Conservation (phyloP, 2,797 vertebrate species). For the Toxotes lorentzi region DNA sequence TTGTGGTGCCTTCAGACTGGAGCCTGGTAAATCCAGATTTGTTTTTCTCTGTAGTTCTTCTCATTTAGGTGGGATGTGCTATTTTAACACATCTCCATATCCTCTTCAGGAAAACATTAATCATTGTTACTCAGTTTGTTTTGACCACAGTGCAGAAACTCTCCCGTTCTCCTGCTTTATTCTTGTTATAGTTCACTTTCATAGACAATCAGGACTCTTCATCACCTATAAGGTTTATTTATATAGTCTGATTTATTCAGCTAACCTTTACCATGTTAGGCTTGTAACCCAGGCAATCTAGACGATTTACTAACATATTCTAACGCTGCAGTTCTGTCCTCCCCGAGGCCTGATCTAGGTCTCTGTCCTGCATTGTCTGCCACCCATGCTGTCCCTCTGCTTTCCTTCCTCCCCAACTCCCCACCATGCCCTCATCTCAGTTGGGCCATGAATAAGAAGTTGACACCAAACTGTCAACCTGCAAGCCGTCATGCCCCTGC, state of each 20-base stretch:
- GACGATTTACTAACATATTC: conserved; percentile 33
- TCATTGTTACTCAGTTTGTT: conserved; percentile 40
- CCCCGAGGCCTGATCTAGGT: conserved; percentile 53
- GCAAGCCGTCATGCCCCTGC: conserved; percentile 77
- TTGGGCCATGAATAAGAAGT: conserved; percentile 80
- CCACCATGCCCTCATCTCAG: conserved; percentile 66
- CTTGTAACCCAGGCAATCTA: conserved; percentile 21
- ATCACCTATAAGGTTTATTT: conserved; percentile 16
- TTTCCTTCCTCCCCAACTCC: conserved; percentile 32
- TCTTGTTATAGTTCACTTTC: background rate
- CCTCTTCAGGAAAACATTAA: conserved; percentile 29
- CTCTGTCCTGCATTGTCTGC: conserved; percentile 56
- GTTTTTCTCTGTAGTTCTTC: conserved; percentile 45
- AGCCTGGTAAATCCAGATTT: conserved; percentile 55
- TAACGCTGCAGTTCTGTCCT: conserved; percentile 34
- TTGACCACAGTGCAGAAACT: conserved; percentile 26
- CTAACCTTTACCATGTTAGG: conserved; percentile 4
- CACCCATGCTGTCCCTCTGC: conserved; percentile 53
- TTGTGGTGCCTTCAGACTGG: conserved; percentile 43
- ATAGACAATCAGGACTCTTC: background rate
- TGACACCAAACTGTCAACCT: conserved; percentile 89
- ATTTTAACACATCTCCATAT: conserved; percentile 59
- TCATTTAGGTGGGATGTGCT: conserved; percentile 40
- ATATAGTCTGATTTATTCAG: conserved; percentile 16
- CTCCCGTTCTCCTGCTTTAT: conserved; percentile 18